These are phyloP conservation scores for Hyposoter dolosus DNA, from an alignment of 2,888 invertebrate genomes.

Conservation along the genomic window DNA sequence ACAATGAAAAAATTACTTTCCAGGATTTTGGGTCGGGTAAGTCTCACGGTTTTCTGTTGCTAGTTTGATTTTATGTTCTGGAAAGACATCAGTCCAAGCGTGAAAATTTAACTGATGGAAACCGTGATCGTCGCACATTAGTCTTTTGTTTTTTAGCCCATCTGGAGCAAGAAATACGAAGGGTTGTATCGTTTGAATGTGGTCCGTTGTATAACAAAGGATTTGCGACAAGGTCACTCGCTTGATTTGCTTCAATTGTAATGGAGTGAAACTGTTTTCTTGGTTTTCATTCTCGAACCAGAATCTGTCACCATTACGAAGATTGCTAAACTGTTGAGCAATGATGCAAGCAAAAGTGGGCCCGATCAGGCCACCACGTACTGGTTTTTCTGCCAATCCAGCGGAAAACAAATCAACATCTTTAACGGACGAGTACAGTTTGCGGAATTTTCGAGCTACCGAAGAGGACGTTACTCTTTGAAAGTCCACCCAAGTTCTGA, in stretches of 20 bases:
- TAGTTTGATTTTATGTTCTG: background rate
- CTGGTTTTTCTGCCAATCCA: conserved; percentile 92
- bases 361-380: conserved; percentile 92
- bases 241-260: conserved; percentile 91
- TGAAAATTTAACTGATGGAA: conserved; percentile 87
- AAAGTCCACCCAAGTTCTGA: conserved; percentile 90
- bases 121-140: conserved; percentile 86
- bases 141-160: conserved; percentile 87
- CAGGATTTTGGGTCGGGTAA: background rate
- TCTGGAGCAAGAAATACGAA: conserved; percentile 89
- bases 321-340: conserved; percentile 93
- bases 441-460: conserved; percentile 87
- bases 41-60: background rate
- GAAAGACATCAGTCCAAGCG: conserved; percentile 87
- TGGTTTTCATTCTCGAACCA: conserved; percentile 92
- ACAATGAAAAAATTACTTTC: background rate
- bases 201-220: conserved; percentile 89
- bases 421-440: conserved; percentile 88
- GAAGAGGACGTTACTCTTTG: conserved; percentile 89
- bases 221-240: conserved; percentile 90
- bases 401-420: conserved; percentile 95
- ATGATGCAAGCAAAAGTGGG: conserved; percentile 96
- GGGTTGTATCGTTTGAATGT: conserved; percentile 89
- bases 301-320: conserved; percentile 92
- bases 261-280: conserved; percentile 91